Base-by-base conservation (phyloP, 2,797 vertebrate genomes). In the Enoplosus armatus region DNA sequence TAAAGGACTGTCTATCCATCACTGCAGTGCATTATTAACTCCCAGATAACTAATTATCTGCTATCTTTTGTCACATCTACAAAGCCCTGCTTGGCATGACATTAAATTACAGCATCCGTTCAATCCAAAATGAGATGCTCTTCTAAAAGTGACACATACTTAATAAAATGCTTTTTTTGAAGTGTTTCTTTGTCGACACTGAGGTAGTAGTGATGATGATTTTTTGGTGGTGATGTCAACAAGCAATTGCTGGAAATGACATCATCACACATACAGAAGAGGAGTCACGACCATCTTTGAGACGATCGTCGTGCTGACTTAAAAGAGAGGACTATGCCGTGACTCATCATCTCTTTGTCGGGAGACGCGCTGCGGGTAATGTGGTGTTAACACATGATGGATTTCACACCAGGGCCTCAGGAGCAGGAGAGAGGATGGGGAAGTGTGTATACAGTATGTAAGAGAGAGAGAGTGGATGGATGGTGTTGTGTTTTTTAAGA, bases 281-380 rank as follows among this genome's bases (percentile, higher is more conserved):
- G 80, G 79, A 88, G 90, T 89, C 90, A 88, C 65, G 68, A 67
- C 79, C 85, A 70, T 87, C 81, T 78, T 41, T 47, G 68, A 86
- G 87, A 79, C 78, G 84, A 27, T 82, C 54, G 20, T 50, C 39
- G 33, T 70, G 85, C 69, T 63, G 69, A 77, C 89, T 84, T 70
- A 47, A 56, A 73, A 75, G 65, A 53, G 53, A 78, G 39, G 72
- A 51, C 66, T 24, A 83, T 15, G 41, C 27, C 9, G 66, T 90
- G 88, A 92, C 83, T 90, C 89, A 93, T 92, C 87, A 62, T 72
- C 80, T 87, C 75, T 89, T 91, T 87, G 80, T 85, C 51, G 45
- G 75, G 74, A 81, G 80, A 85, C 24, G 51, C 51, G 77, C 69
- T 47, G 70, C 41, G 29, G 70, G 83, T 85, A 74, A 86, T 82